Percentiles rank a stretch among this genome's conserved stretches.
Conservation (phyloP, 2,797 vertebrate genomes). For the Gallinago solitaria region DNA sequence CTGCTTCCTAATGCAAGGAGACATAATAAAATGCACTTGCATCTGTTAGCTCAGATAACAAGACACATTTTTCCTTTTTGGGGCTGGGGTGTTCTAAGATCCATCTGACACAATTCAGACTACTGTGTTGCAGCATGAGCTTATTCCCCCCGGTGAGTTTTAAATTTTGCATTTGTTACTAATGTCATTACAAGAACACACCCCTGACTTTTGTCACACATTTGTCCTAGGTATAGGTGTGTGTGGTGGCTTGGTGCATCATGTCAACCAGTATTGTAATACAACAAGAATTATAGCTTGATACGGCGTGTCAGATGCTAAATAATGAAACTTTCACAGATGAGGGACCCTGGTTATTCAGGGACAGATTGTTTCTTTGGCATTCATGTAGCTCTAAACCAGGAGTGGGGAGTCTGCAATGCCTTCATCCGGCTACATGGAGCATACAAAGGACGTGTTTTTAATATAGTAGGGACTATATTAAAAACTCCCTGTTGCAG, state of each 20-base stretch:
- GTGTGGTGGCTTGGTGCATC: background rate
- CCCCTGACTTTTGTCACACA: background rate
- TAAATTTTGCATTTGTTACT: conserved; percentile 8
- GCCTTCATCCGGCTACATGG: background rate
- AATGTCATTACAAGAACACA: background rate
- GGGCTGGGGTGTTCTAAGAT: background rate
- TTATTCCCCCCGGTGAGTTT: background rate
- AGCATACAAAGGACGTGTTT: background rate
- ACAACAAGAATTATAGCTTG: background rate
- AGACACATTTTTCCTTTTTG: background rate
- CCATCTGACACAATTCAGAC: background rate
- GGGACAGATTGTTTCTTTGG: background rate
- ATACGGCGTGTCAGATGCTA: background rate
- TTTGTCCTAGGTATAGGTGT: background rate
- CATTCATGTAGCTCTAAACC: background rate
- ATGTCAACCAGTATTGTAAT: background rate
- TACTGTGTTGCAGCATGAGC: background rate
- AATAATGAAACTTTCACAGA: background rate
- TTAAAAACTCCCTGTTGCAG: too few species aligned
- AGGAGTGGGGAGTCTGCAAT: background rate
- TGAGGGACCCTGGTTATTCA: background rate
- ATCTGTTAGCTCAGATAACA: conserved; percentile 23
- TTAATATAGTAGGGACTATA: background rate
- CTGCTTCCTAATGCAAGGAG: conserved; percentile 59
- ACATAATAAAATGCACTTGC: conserved; percentile 39